These are phyloP conservation scores for Hyperoplus immaculatus DNA, from an alignment of 2,797 vertebrate genomes.

Conservation along the genomic window DNA sequence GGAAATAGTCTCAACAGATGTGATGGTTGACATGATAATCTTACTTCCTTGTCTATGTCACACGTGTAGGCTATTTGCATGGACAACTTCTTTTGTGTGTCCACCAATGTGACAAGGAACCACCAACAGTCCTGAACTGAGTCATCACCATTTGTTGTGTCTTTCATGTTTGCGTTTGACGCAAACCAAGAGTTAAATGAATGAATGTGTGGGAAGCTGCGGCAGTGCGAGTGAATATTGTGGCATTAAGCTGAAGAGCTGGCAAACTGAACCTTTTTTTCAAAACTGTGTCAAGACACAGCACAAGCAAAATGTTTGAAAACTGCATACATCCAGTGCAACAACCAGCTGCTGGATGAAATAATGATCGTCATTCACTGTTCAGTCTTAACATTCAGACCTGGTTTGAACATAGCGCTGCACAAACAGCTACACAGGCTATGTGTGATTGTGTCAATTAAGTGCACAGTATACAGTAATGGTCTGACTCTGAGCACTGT, in stretches of 20 bases:
- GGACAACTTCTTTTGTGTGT: neutral
- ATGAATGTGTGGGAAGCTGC: slow-evolving; percentile 47
- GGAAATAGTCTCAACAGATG: slow-evolving; percentile 35
- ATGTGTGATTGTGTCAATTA: neutral
- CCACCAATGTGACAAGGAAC: slow-evolving; percentile 6
- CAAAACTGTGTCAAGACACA: no score
- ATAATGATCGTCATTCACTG: neutral
- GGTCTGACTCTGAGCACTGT: neutral
- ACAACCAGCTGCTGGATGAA: neutral
- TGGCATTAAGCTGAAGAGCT: neutral
- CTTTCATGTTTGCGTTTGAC: slow-evolving; percentile 19
- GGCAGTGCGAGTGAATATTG: neutral
- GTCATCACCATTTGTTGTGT: slow-evolving; percentile 31
- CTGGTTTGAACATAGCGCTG: neutral
- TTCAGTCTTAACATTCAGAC: neutral
- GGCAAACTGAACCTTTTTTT: neutral
- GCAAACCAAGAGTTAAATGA: slow-evolving; percentile 10
- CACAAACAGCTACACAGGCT: neutral
- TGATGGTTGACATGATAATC: slow-evolving; percentile 33
- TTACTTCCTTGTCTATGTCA: slow-evolving; percentile 29
- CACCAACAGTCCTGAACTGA: neutral
- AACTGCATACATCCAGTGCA: neutral
- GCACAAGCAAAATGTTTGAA: neutral
- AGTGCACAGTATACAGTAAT: neutral
- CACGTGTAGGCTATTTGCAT: slow-evolving; percentile 41